phyloP scores from a whole-genome alignment of 1,140 invertebrate genomes.

The Pogonomyrmex barbatus region DNA sequence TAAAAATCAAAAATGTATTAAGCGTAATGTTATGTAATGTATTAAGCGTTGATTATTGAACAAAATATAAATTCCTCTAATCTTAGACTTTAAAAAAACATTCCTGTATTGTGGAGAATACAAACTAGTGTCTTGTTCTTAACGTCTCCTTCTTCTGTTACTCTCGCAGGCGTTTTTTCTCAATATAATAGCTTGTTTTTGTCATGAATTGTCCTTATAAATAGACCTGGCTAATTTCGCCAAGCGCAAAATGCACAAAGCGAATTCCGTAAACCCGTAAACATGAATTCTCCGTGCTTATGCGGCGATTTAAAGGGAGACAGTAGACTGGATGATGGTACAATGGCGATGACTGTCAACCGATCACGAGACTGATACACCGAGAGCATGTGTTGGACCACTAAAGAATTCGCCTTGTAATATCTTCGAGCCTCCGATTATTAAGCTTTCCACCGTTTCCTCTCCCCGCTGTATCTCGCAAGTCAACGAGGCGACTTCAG shows the following conservation, averaged over 20 bases:
- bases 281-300: too few relatives aligned
- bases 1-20: not conserved
- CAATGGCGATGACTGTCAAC: conserved; percentile 78
- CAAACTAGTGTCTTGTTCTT: too few relatives aligned
- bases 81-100: too few relatives aligned
- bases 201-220: not conserved
- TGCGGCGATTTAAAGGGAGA: conserved; percentile 3
- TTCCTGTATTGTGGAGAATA: too few relatives aligned
- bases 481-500: conserved; percentile 70
- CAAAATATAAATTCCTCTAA: too few relatives aligned
- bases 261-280: too few relatives aligned
- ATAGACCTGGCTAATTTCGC: not conserved
- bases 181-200: not conserved
- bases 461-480: conserved; percentile 26
- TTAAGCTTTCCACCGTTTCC: conserved; percentile 79
- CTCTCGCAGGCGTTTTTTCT: not conserved
- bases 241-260: not conserved
- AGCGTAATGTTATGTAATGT: not conserved
- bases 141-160: too few relatives aligned
- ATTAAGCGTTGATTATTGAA: too few relatives aligned
- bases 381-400: conserved; percentile 71
- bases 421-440: conserved; percentile 81
- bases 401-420: conserved; percentile 83
- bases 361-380: conserved; percentile 58
- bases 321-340: conserved; percentile 77